These are phyloP conservation scores for Oscheius sp. DNA, from an alignment of 1,140 invertebrate species.

Conservation along the genomic window DNA sequence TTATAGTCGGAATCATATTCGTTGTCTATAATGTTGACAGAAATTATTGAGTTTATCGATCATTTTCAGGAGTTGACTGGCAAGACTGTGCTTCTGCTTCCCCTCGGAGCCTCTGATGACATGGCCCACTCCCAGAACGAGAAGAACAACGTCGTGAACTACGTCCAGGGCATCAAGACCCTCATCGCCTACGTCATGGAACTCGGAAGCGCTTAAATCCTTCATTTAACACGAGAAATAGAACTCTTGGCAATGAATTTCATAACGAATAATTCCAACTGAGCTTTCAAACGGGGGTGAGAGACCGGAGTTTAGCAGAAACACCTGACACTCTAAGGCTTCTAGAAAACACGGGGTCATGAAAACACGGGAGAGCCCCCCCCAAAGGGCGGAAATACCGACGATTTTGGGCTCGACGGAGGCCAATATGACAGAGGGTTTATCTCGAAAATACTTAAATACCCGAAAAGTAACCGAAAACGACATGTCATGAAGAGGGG, in stretches of 20 bases:
- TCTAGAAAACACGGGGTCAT: too few species aligned
- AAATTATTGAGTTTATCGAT: too few species aligned
- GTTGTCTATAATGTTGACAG: constrained; percentile 18
- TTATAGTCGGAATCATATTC: too few species aligned
- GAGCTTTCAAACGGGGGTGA: not conserved
- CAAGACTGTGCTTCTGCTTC: constrained; percentile 86
- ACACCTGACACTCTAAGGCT: constrained; percentile 6
- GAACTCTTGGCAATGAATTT: too few species aligned
- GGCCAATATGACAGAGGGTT: not conserved
- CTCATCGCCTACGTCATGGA: constrained; percentile 41
- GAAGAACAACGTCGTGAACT: constrained; percentile 72
- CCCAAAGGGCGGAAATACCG: not conserved
- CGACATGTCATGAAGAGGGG: not conserved
- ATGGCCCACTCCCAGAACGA: constrained; percentile 97
- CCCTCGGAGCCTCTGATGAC: constrained; percentile 82
- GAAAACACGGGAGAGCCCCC: not conserved
- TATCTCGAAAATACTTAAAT: not conserved
- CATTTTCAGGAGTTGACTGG: constrained; percentile 80
- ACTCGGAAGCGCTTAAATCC: constrained; percentile 25
- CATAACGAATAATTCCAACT: not conserved
- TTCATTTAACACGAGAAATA: too few species aligned
- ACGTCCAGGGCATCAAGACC: constrained; percentile 40
- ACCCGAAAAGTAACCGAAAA: not conserved
- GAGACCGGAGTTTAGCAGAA: not conserved
- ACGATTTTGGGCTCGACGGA: not conserved